Conservation (phyloP, 2,797 vertebrate species). For the Arnoldichthys spilopterus region DNA sequence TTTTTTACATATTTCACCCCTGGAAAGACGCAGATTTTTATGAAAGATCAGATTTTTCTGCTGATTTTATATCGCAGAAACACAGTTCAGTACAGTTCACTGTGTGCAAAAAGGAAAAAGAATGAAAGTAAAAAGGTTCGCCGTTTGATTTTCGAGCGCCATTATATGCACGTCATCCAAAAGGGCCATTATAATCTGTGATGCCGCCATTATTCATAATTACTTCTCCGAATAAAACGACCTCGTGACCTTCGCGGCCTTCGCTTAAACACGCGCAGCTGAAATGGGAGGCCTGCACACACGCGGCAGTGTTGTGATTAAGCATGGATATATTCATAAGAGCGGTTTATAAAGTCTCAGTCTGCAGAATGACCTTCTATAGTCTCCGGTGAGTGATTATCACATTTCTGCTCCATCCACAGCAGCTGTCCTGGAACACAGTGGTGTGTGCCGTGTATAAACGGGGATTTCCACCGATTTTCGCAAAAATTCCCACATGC, state of each 20-base stretch:
- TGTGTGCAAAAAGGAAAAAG: too few species aligned
- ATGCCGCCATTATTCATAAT: constrained; percentile 23
- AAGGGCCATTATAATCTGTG: neutral
- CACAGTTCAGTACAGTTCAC: neutral
- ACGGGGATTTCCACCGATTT: neutral
- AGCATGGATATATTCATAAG: constrained; percentile 26
- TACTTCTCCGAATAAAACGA: constrained; percentile 7
- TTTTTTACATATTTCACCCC: too few species aligned
- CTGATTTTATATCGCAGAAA: neutral
- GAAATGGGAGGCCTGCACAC: constrained; percentile 22
- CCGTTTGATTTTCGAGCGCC: neutral
- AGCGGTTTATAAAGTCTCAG: constrained; percentile 13
- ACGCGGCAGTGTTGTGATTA: neutral
- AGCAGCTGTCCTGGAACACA: neutral
- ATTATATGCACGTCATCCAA: neutral
- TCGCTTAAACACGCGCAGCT: neutral
- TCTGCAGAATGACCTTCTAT: constrained; percentile 39
- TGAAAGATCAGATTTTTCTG: too few species aligned
- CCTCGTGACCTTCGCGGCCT: constrained; percentile 7
- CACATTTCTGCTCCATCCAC: neutral
- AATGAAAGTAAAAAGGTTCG: neutral
- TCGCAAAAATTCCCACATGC: neutral
- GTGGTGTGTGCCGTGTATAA: neutral
- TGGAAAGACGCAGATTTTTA: too few species aligned
- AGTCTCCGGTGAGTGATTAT: constrained; percentile 31